Conservation (phyloP, 2,113 vertebrate genomes). For the Phasianus colchicus region DNA sequence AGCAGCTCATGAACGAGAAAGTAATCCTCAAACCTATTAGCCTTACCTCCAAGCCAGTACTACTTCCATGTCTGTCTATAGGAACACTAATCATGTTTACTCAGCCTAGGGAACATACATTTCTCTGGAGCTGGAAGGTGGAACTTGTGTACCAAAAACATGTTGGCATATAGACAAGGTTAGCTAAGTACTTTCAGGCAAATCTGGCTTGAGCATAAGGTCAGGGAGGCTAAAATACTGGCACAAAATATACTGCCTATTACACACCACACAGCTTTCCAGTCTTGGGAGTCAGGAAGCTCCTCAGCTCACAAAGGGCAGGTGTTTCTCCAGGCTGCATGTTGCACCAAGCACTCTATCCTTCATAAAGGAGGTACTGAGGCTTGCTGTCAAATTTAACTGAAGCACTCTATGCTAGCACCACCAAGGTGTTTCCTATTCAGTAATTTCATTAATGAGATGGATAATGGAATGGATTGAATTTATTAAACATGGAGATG, state of each 20-base stretch:
- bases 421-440: slow-evolving; percentile 45
- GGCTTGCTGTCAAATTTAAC: not conserved
- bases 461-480: slow-evolving; percentile 27
- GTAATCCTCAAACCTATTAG: not conserved
- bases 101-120: not conserved
- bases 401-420: not conserved
- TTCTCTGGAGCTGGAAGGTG: not conserved
- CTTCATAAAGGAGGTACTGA: not conserved
- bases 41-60: not conserved
- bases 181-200: not conserved
- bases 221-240: not conserved
- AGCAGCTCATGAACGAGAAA: not conserved
- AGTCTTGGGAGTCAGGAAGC: not conserved
- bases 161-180: fast-evolving
- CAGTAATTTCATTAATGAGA: slow-evolving; percentile 34
- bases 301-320: not conserved
- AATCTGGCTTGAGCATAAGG: not conserved
- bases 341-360: fast-evolving
- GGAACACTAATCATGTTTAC: not conserved
- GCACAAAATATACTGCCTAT: not conserved
- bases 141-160: not conserved
- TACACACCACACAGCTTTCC: fast-evolving
- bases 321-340: not conserved
- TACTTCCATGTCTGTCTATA: not conserved
- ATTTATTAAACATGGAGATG: slow-evolving; percentile 32